Conservation (phyloP, 92 coral and sea anemone genomes). For the Chrysogorgia sp. region DNA sequence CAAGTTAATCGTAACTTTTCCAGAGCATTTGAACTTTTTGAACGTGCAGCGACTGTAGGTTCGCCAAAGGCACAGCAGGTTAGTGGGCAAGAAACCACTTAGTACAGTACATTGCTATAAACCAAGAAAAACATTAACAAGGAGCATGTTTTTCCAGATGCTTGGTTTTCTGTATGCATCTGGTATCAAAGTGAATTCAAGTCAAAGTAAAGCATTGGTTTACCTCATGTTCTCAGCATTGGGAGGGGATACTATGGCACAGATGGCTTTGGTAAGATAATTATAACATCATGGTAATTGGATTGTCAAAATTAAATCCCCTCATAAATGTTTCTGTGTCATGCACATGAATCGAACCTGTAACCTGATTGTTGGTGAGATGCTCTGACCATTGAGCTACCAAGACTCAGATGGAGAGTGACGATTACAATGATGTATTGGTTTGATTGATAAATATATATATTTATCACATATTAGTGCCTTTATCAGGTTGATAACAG, state of each 20-base stretch:
- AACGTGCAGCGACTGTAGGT: slow-evolving; percentile 71
- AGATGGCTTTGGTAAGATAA: slow-evolving; percentile 92
- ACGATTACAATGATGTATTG: no score
- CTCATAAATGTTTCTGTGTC: not conserved
- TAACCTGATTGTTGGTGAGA: no score
- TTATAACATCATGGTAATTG: not conserved
- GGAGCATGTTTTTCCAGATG: slow-evolving; percentile 68
- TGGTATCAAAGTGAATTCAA: slow-evolving; percentile 90
- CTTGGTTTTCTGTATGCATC: slow-evolving; percentile 93
- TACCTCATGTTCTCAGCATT: slow-evolving; percentile 89
- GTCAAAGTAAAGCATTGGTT: slow-evolving; percentile 93
- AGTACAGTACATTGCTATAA: no score
- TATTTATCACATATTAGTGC: no score
- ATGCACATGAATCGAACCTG: not conserved
- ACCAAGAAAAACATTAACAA: not conserved
- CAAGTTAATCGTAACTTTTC: slow-evolving; percentile 80
- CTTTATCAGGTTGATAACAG: no score
- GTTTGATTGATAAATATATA: no score
- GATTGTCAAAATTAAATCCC: not conserved
- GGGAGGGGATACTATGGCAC: slow-evolving; percentile 92
- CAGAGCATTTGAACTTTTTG: slow-evolving; percentile 79
- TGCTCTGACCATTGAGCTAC: no score
- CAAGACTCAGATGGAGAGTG: no score
- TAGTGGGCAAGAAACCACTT: not conserved
- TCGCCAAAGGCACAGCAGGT: slow-evolving; percentile 98